These are phyloP conservation scores for Synergus itoensis DNA, from an alignment of 2,888 invertebrate species.

Conservation along the genomic window DNA sequence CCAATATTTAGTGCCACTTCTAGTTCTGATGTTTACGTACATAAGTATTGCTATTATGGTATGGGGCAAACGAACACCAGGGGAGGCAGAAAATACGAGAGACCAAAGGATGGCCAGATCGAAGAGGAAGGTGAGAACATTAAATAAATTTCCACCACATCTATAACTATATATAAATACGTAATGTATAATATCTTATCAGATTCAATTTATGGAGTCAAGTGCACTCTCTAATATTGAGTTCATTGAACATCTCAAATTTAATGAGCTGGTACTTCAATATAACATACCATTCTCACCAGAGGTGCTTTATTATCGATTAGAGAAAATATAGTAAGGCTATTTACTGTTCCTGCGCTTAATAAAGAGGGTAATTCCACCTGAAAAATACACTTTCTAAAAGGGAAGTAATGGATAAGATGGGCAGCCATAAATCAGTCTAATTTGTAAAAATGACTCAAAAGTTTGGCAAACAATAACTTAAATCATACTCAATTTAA, in stretches of 20 bases:
- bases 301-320: not conserved
- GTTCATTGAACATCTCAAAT: not conserved
- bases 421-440: too few relatives aligned
- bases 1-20: slow-evolving; percentile 91
- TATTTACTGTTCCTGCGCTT: not conserved
- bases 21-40: slow-evolving; percentile 91
- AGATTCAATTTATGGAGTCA: not conserved
- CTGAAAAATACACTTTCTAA: too few relatives aligned
- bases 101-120: slow-evolving; percentile 91
- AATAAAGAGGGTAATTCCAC: too few relatives aligned
- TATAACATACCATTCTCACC: not conserved
- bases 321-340: too few relatives aligned
- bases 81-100: slow-evolving; percentile 90
- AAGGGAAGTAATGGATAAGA: too few relatives aligned
- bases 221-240: not conserved
- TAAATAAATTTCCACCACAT: not conserved
- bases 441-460: too few relatives aligned
- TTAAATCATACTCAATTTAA: too few relatives aligned
- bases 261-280: not conserved
- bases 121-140: slow-evolving; percentile 87
- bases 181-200: not conserved
- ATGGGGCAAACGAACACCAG: slow-evolving; percentile 92
- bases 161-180: not conserved
- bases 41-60: slow-evolving; percentile 91
- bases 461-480: too few relatives aligned